Conservation (phyloP, 2,797 vertebrate species). For the Novumbra hubbsi region DNA sequence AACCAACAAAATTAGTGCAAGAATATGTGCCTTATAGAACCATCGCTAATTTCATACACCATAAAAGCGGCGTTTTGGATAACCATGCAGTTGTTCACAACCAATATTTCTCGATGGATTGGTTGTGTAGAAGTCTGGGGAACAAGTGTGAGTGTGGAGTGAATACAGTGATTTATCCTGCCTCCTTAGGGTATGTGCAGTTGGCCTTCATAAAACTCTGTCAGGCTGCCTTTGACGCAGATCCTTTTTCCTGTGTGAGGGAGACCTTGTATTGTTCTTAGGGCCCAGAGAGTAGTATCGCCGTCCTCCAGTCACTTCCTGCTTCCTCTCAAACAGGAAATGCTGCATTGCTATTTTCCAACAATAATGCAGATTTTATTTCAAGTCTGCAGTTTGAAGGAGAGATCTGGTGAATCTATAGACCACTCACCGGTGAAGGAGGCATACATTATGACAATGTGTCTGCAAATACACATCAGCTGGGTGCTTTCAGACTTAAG, state of each 20-base stretch:
- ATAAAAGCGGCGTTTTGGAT: neutral
- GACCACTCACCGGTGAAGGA: neutral
- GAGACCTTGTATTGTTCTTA: neutral
- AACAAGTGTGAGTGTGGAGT: neutral
- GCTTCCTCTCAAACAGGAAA: conserved; percentile 82
- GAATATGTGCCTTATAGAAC: neutral
- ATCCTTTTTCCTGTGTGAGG: neutral
- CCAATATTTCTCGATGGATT: neutral
- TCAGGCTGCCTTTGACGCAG: neutral
- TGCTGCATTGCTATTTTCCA: conserved; percentile 50
- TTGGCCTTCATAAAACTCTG: neutral
- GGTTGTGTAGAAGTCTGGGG: neutral
- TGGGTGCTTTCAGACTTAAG: neutral
- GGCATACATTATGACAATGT: neutral
- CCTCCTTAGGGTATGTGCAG: neutral
- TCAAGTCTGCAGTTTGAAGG: neutral
- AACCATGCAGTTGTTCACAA: neutral
- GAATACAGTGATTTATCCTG: conserved; percentile 10
- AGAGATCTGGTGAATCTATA: neutral
- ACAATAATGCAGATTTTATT: conserved; percentile 7
- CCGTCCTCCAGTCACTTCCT: conserved; percentile 15
- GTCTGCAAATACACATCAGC: neutral
- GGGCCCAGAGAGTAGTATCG: neutral
- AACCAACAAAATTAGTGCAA: neutral
- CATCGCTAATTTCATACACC: neutral